Evolutionary conservation across 2,113 vertebrate genomes (phyloP).

Genomic region (Tupaia tana): DNA sequence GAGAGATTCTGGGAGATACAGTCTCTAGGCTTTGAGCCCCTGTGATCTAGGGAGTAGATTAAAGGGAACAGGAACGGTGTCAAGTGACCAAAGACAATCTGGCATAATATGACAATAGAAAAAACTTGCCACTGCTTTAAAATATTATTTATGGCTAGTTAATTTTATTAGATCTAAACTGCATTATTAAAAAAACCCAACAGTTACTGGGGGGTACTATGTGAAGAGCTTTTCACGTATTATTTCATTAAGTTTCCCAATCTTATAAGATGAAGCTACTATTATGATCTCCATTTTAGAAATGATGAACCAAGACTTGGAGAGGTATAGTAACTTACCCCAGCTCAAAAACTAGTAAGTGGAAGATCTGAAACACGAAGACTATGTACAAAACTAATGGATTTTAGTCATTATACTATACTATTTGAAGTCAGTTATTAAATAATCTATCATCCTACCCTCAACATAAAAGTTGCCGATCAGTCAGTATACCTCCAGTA

Average conservation of each 20-base stretch:
- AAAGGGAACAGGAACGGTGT: background rate
- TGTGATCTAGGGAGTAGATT: background rate
- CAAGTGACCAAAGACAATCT: background rate
- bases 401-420: background rate
- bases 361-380: background rate
- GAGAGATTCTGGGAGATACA: slow-evolving; percentile 8
- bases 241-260: slow-evolving; percentile 35
- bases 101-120: background rate
- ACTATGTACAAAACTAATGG: background rate
- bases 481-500: no score
- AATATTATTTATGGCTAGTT: slow-evolving; percentile 24
- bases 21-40: background rate
- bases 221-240: background rate
- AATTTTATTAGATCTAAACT: background rate
- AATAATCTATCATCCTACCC: background rate
- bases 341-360: background rate
- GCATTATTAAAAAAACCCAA: background rate
- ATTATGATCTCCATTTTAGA: background rate
- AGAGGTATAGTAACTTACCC: background rate
- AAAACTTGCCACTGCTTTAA: background rate
- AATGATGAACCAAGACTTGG: background rate
- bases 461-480: background rate
- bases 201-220: background rate
- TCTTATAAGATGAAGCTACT: background rate
- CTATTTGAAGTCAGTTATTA: background rate